These are phyloP conservation scores for Characodon lateralis DNA, from an alignment of 2,797 vertebrate species.

Conservation along the genomic window DNA sequence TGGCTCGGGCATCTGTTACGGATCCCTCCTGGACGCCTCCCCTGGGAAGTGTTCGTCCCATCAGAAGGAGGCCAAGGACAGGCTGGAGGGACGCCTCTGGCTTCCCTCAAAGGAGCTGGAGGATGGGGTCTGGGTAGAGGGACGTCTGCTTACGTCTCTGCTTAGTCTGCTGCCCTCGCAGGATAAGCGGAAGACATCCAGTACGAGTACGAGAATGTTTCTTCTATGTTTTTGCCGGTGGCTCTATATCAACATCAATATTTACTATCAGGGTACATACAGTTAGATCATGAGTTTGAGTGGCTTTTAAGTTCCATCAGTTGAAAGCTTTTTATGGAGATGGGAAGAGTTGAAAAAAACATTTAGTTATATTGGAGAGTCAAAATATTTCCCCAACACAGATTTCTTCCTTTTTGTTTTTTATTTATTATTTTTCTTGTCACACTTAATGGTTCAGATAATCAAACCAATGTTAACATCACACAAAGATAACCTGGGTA, in stretches of 20 bases:
- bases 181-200: no score
- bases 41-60: no score
- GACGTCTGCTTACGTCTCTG: no score
- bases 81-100: no score
- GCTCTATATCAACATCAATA: not conserved
- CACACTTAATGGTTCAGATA: not conserved
- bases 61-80: no score
- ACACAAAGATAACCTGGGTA: not conserved
- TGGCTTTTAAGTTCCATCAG: slow-evolving; percentile 6
- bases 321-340: not conserved
- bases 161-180: no score
- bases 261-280: not conserved
- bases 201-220: not conserved
- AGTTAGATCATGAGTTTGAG: not conserved
- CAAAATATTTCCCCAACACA: not conserved
- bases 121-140: no score
- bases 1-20: no score
- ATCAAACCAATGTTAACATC: not conserved
- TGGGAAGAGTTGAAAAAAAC: not conserved
- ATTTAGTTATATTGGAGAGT: slow-evolving; percentile 3
- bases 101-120: no score
- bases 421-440: not conserved
- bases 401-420: not conserved
- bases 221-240: not conserved
- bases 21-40: no score